phyloP scores from a whole-genome alignment of 1,140 invertebrate species.

The Lepidurus packardi region DNA sequence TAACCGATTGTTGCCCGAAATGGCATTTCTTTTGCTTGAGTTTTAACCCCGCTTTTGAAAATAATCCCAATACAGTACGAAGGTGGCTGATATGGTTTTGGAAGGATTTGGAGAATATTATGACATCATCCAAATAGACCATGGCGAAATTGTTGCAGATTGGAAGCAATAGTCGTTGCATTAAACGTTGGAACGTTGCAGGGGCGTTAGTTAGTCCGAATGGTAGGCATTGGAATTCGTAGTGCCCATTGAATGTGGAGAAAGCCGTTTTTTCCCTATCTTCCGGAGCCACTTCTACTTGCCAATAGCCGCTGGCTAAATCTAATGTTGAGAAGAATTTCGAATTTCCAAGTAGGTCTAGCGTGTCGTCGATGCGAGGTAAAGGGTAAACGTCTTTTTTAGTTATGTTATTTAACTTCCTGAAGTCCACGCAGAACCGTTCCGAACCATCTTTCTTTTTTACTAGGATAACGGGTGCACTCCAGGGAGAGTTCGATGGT shows the following conservation, averaged over 20 bases:
- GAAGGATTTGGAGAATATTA: slow-evolving; percentile 43
- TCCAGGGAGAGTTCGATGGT: slow-evolving; percentile 35
- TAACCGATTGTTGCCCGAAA: slow-evolving; percentile 39
- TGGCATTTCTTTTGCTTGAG: slow-evolving; percentile 40
- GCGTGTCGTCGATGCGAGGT: slow-evolving; percentile 47
- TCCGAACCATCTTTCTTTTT: slow-evolving; percentile 32
- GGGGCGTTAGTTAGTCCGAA: slow-evolving; percentile 44
- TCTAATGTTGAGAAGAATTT: slow-evolving; percentile 48
- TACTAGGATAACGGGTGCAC: slow-evolving; percentile 29
- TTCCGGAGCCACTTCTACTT: slow-evolving; percentile 45
- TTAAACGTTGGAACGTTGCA: slow-evolving; percentile 44
- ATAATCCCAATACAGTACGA: slow-evolving; percentile 29
- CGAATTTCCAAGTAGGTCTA: slow-evolving; percentile 46
- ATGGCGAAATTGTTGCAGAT: slow-evolving; percentile 40
- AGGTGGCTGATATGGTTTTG: slow-evolving; percentile 40
- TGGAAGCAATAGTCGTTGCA: slow-evolving; percentile 41
- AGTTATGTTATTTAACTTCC: slow-evolving; percentile 44
- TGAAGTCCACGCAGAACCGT: slow-evolving; percentile 34
- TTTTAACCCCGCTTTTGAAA: slow-evolving; percentile 36
- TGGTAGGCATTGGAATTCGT: slow-evolving; percentile 41
- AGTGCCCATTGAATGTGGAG: slow-evolving; percentile 43
- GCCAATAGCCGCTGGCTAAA: slow-evolving; percentile 48
- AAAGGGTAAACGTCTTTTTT: slow-evolving; percentile 49
- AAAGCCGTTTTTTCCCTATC: slow-evolving; percentile 46
- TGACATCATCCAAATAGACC: slow-evolving; percentile 52